These are phyloP conservation scores for Anticlea derivata DNA, from an alignment of 2,888 invertebrate genomes.

Conservation along the genomic window DNA sequence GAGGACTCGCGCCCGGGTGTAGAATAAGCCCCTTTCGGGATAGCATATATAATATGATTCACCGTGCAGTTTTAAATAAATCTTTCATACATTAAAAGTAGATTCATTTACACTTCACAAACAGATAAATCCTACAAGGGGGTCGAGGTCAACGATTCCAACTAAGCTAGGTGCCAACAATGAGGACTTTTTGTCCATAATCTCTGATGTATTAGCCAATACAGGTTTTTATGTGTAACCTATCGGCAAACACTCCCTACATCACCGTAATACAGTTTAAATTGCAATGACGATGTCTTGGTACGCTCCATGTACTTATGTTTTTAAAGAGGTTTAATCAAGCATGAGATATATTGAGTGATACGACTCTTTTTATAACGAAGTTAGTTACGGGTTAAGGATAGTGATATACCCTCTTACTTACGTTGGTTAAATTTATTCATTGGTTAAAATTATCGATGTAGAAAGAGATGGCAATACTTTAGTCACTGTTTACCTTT, in stretches of 20 bases:
- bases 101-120: constrained; percentile 4
- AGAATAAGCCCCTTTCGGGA: no score
- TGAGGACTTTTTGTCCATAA: constrained; percentile 45
- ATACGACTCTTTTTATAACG: constrained; percentile 21
- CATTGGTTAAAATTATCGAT: no score
- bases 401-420: neutral
- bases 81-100: neutral
- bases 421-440: no score
- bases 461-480: no score
- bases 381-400: constrained; percentile 17
- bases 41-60: no score
- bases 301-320: constrained; percentile 21
- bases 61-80: neutral
- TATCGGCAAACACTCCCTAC: constrained; percentile 16
- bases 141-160: constrained; percentile 40
- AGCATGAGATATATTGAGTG: constrained; percentile 27
- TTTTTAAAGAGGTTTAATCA: constrained; percentile 21
- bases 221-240: constrained; percentile 22
- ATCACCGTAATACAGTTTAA: constrained; percentile 17
- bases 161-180: constrained; percentile 48
- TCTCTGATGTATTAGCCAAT: constrained; percentile 33
- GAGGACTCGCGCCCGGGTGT: no score
- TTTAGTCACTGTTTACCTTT: no score
- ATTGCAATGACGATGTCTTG: constrained; percentile 24
- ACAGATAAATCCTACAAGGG: constrained; percentile 28